Conservation (phyloP, 1,140 invertebrate genomes). For the Cyrtorhinus lividipennis region DNA sequence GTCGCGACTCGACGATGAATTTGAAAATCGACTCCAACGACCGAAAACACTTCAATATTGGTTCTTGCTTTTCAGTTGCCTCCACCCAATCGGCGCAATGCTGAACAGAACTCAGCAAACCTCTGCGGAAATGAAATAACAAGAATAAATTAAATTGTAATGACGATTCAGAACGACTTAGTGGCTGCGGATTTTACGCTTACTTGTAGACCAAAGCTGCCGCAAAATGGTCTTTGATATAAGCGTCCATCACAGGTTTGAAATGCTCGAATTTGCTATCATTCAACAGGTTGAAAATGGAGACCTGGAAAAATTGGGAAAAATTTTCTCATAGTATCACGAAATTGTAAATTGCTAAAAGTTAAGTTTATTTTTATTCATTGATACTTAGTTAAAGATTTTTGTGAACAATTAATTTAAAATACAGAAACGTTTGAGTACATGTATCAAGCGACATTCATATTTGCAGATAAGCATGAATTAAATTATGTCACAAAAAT, state of each 20-base stretch:
- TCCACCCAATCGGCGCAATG: slow-evolving; percentile 82
- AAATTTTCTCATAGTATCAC: no score
- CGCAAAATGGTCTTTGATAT: slow-evolving; percentile 89
- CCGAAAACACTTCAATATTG: slow-evolving; percentile 77
- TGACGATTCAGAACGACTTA: no score
- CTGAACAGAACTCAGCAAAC: slow-evolving; percentile 71
- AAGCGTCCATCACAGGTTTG: slow-evolving; percentile 86
- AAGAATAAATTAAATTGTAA: background rate
- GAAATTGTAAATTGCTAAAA: slow-evolving; percentile 1
- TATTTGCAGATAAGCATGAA: no score
- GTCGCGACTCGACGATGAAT: slow-evolving; percentile 80
- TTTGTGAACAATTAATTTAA: no score
- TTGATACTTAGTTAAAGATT: no score
- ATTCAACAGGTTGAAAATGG: slow-evolving; percentile 81
- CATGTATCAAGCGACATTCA: no score
- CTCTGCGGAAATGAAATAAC: slow-evolving; percentile 37
- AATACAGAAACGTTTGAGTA: no score
- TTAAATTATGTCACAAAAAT: no score
- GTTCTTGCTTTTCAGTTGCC: slow-evolving; percentile 67
- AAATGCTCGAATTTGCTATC: slow-evolving; percentile 91
- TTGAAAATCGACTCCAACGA: slow-evolving; percentile 92
- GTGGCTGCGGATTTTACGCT: slow-evolving; percentile 30
- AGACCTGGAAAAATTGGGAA: slow-evolving; percentile 49
- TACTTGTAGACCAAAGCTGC: slow-evolving; percentile 89
- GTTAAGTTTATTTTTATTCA: no score